phyloP scores from a whole-genome alignment of 2,113 vertebrate species.

The Sus scrofa region T2T-Sscrofa CM000819.6:31135001-31135500 shows the following conservation, averaged over 20 bases:
- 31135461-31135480: conserved; percentile 44
- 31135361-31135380: conserved; percentile 22
- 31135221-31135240: background rate
- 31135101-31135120: conserved; percentile 17
- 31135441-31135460: conserved; percentile 46
- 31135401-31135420: conserved; percentile 71
- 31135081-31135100: too few relatives aligned
- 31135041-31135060: too few relatives aligned
- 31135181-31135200: background rate
- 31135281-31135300: background rate
- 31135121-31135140: background rate
- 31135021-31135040: too few relatives aligned
- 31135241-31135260: background rate
- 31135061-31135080: too few relatives aligned
- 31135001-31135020: too few relatives aligned
- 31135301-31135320: background rate
- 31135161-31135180: conserved; percentile 22
- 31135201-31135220: background rate
- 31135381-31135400: background rate
- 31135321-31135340: conserved; percentile 48
- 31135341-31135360: conserved; percentile 39
- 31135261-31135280: background rate
- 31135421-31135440: conserved; percentile 32
- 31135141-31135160: conserved; percentile 34
- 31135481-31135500: conserved; percentile 5